Percentiles rank a stretch among this genome's conserved stretches.
These are phyloP conservation scores for Meghimatium bilineatum DNA, from an alignment of 2,888 invertebrate species.

Conservation along the genomic window DNA sequence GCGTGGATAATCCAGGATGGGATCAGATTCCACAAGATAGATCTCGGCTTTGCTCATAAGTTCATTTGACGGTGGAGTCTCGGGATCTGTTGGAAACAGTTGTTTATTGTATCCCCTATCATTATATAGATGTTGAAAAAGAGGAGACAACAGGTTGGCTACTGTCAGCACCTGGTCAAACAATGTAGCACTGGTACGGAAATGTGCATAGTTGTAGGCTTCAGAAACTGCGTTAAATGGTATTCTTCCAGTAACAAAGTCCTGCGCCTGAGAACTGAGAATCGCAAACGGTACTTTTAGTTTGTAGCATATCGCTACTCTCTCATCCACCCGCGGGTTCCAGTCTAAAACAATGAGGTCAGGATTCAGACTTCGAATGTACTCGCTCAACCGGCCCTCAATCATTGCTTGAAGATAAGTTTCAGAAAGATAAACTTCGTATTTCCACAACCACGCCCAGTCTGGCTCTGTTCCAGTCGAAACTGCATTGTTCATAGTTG, in stretches of 20 bases:
- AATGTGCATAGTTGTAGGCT: not conserved
- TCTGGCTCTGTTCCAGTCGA: not conserved
- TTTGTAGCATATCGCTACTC: not conserved
- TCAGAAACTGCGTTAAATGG: not conserved
- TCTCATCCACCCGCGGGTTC: not conserved
- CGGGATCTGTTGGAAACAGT: not conserved
- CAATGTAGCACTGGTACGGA: not conserved
- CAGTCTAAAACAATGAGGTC: not conserved
- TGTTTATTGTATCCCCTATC: constrained; percentile 2
- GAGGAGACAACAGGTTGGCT: not conserved
- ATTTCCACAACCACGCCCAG: not conserved
- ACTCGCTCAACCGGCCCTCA: not conserved
- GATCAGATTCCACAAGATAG: constrained; percentile 39
- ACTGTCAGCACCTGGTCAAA: not conserved
- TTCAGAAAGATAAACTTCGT: not conserved
- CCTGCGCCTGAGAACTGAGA: not conserved
- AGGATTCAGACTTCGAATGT: not conserved
- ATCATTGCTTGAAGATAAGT: not conserved
- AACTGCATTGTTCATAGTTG: not conserved
- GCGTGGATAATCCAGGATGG: constrained; percentile 28
- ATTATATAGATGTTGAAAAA: not conserved
- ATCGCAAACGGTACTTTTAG: not conserved
- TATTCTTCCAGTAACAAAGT: not conserved
- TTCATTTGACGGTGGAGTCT: not conserved
- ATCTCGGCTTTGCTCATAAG: constrained; percentile 36